phyloP scores from a whole-genome alignment of 1,140 invertebrate genomes.

The Zaprionus taronus region DNA sequence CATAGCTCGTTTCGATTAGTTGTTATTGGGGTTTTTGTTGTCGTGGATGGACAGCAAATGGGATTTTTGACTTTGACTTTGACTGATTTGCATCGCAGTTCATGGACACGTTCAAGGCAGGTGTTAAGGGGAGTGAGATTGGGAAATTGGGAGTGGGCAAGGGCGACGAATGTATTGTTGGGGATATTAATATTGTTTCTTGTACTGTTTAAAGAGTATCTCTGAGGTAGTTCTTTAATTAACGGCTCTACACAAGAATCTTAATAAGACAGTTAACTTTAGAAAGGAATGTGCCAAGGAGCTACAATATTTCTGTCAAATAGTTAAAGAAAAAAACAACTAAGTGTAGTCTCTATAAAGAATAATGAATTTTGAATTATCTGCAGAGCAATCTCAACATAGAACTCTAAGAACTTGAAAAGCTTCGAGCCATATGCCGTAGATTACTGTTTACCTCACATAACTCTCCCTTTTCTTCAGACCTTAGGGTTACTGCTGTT shows the following conservation, averaged over 20 bases:
- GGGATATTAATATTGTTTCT: background rate
- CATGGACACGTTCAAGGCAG: conserved; percentile 12
- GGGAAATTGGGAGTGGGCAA: background rate
- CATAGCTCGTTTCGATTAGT: conserved; percentile 65
- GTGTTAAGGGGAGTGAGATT: background rate
- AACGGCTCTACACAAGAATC: too few species aligned
- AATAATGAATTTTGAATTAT: too few species aligned
- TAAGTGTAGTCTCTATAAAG: too few species aligned
- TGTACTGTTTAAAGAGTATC: background rate
- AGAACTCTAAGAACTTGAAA: background rate
- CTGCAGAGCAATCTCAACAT: too few species aligned
- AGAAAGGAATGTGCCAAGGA: too few species aligned
- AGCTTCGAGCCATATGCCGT: background rate
- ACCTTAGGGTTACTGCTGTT: background rate
- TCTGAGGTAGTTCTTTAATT: background rate
- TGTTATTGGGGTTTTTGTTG: conserved; percentile 8
- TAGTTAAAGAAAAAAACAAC: too few species aligned
- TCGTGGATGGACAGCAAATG: conserved; percentile 36
- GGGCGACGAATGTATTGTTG: background rate
- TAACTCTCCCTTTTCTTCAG: background rate
- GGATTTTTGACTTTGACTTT: conserved; percentile 55
- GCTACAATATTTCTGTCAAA: too few species aligned
- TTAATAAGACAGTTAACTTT: too few species aligned
- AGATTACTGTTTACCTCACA: background rate
- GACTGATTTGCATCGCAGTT: conserved; percentile 50